Evolutionary conservation across 1,140 invertebrate species (phyloP), one percentile per base, ranked within the genome.

Genomic region (Pogonomyrmex barbatus): DNA sequence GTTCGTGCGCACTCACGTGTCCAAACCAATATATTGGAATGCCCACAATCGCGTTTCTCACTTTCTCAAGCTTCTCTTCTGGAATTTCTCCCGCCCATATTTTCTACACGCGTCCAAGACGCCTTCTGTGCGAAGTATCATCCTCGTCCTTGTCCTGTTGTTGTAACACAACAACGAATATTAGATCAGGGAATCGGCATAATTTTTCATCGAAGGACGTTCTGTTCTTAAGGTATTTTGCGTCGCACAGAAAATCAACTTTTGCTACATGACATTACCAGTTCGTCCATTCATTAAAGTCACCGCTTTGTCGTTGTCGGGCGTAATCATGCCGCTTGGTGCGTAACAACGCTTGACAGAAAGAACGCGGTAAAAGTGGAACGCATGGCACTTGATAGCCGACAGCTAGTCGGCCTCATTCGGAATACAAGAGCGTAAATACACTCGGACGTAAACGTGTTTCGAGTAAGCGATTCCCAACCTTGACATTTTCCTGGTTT

Each of bases 61-160:
- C 91, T 92, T 92, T 92, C 91, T 92, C 91, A 81, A 89, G 30
- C 62, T 78, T 88, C 85, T 91, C 86, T 87, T 87, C 81, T 87
- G 82, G 84, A 90, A 91, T 91, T 91, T 92, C 89, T 92, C 88
- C 77, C 79, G 73, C 65, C 62, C 77, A 75, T 87, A 89, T 90
- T 79, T 87, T 91, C 88, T 85, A 86, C 36, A 42, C 79, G n/a
- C 14, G 39, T 85, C 12, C 73, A 9, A 36, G 24, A 24, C 24
- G 36, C 65, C 77, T 24, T 71, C 68, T 60, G 47, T 30, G 10
- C 1, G 14, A n/a, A 0, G 10, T 63, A 33, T 30, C 47, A 42
- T 67, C 10, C 14, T 78, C 30, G 4, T 58, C 17, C 12, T 58
- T 56, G 3, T 84, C n/a, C 33, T 14, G 30, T 33, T 30, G 52